Conservation (phyloP, 2,888 invertebrate genomes). For the Lamellibrachia columna region DNA sequence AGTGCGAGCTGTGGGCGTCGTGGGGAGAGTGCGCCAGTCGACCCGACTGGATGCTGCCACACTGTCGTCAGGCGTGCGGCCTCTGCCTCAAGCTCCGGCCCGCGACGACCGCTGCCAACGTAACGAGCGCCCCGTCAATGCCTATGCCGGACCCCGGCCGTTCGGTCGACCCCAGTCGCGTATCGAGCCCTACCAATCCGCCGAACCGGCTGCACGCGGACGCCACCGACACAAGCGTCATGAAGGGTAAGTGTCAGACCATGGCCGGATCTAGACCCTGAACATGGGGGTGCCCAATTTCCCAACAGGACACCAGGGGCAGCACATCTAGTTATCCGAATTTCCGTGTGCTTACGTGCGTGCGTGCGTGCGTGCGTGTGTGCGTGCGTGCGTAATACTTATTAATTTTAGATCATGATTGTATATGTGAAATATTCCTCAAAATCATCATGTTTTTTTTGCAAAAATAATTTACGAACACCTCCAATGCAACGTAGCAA, state of each 20-base stretch:
- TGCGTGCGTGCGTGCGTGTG: too few species aligned
- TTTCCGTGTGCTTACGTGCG: too few species aligned
- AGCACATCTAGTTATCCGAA: too few species aligned
- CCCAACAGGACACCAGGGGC: too few species aligned
- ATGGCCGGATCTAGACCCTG: too few species aligned
- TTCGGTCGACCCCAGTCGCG: background rate
- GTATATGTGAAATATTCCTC: too few species aligned
- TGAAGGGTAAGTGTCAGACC: background rate
- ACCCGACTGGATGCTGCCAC: conserved; percentile 50
- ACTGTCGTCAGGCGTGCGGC: conserved; percentile 42
- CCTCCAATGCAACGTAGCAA: too few species aligned
- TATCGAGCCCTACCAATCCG: background rate
- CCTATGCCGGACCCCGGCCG: background rate
- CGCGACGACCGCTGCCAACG: background rate
- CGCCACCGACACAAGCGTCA: background rate
- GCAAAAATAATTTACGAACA: too few species aligned
- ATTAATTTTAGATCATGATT: too few species aligned
- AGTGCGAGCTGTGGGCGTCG: conserved; percentile 54
- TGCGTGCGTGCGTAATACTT: too few species aligned
- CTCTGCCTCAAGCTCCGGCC: conserved; percentile 8
- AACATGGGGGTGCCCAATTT: too few species aligned
- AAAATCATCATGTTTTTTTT: too few species aligned
- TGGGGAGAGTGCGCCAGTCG: conserved; percentile 57
- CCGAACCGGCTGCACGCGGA: background rate
- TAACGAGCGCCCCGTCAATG: background rate